Evolutionary conservation across 1,140 invertebrate genomes (phyloP), one percentile per base, ranked within the genome.

Genomic region (Argopecten irradians): DNA sequence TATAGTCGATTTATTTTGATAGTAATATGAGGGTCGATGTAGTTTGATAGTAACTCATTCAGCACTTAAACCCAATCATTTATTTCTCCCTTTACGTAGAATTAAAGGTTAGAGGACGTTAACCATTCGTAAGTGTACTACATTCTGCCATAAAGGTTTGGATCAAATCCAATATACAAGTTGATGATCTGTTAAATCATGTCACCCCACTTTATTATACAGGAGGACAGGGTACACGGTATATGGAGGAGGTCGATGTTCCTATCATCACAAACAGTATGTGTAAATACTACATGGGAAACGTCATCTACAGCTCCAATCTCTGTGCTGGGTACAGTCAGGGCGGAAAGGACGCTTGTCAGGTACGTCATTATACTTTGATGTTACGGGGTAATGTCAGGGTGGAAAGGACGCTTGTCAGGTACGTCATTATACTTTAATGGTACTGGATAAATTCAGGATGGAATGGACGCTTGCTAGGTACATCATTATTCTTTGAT

Each of bases 311-410:
- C 36, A 28, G n/a, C 5, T 84, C 89, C 19, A 94, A 96, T 32
- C 93, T 96, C 35, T 96, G 96, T 91, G 96, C 96, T 19, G 96
- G 96, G 14, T 95, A 95, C 36, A 94, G 96, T 89, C 95, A 95
- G n/a, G 94, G 95, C 36, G 96, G 96, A 88, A 92, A 91, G 82
- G 93, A 94, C 86, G 92, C 93, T 82, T 94, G 93, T 90, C 93
- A 94, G 91, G 93, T 93, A 89, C 41, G 33, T 16, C 13, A 16
- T 84, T 71, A 39, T 5, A 5, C 5, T 39, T n/a, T n/a, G n/a
- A n/a, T n/a, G n/a, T n/a, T 91, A 96, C 96, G 13, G 96, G 96
- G 14, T 95, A 95, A 39, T 94, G 96, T 89, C 95, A 95, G 28
- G 94, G 95, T 43, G 96, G 96, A 88, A 92, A 91, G 82, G 93